Conservation (phyloP, 2,888 invertebrate genomes). For the Polydrusus pterygomalis region DNA sequence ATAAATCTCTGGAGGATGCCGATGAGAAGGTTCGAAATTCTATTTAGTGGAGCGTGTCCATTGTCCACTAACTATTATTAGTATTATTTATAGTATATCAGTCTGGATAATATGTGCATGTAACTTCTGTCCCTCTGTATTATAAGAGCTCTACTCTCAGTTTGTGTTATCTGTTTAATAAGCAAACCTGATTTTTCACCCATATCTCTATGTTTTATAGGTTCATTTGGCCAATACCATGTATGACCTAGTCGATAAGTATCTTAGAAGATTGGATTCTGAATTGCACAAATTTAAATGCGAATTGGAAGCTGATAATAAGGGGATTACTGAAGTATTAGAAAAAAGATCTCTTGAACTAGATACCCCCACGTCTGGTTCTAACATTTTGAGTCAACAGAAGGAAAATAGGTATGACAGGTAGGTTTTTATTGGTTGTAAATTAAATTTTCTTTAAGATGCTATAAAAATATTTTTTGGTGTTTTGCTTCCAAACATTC, state of each 20-base stretch:
- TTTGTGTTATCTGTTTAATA: too few species aligned
- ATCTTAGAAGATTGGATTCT: slow-evolving; percentile 88
- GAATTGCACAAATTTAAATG: slow-evolving; percentile 98
- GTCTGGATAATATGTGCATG: too few species aligned
- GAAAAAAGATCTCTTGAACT: slow-evolving; percentile 95
- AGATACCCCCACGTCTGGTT: slow-evolving; percentile 79
- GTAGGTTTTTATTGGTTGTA: slow-evolving; percentile 55
- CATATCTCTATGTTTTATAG: slow-evolving; percentile 56
- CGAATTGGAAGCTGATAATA: slow-evolving; percentile 98
- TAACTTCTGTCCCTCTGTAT: too few species aligned
- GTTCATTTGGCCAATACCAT: slow-evolving; percentile 93
- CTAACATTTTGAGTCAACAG: slow-evolving; percentile 77
- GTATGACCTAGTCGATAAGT: slow-evolving; percentile 95
- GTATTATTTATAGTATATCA: too few species aligned
- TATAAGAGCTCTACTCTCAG: too few species aligned
- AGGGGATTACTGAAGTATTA: slow-evolving; percentile 96
- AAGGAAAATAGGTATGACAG: slow-evolving; percentile 86
- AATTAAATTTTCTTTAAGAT: background rate
- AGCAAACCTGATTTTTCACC: background rate
- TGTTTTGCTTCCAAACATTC: too few species aligned
- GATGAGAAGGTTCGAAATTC: slow-evolving; percentile 88
- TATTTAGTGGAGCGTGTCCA: too few species aligned
- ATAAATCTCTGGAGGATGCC: slow-evolving; percentile 93
- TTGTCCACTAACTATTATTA: too few species aligned
- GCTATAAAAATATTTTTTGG: too few species aligned